Evolutionary conservation across 2,113 vertebrate species (phyloP).

Genomic region (Anarrhichthys ocellatus): DNA sequence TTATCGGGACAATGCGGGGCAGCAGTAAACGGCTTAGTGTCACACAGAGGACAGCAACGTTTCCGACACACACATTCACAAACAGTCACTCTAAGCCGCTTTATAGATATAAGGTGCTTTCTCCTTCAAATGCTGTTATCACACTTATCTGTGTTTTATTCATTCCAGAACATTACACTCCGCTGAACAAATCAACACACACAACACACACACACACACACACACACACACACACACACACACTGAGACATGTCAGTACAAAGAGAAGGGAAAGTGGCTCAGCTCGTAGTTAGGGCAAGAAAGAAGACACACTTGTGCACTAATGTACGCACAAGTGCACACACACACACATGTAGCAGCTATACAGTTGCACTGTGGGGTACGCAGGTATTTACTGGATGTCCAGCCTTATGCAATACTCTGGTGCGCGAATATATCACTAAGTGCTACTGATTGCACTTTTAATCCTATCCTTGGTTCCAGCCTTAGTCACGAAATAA

Average conservation of each 20-base stretch:
- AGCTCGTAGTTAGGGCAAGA: slow-evolving; percentile 52
- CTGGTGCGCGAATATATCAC: slow-evolving; percentile 55
- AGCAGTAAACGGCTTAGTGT: slow-evolving; percentile 60
- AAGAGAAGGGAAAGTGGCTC: slow-evolving; percentile 70
- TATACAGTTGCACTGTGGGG: slow-evolving; percentile 19
- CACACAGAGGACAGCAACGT: slow-evolving; percentile 77
- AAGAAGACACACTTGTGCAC: slow-evolving; percentile 50
- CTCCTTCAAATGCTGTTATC: slow-evolving; percentile 58
- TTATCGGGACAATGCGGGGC: slow-evolving; percentile 33
- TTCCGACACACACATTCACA: slow-evolving; percentile 66
- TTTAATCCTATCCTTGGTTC: not conserved
- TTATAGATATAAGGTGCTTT: slow-evolving; percentile 56
- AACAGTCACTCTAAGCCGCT: slow-evolving; percentile 59
- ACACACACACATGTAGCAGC: slow-evolving; percentile 27
- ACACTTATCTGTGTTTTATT: slow-evolving; percentile 52
- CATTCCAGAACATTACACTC: slow-evolving; percentile 53
- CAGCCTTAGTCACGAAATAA: slow-evolving; percentile 12
- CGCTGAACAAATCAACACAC: slow-evolving; percentile 24
- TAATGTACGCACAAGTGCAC: slow-evolving; percentile 25
- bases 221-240: slow-evolving; percentile 46
- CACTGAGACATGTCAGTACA: slow-evolving; percentile 41
- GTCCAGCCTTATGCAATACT: slow-evolving; percentile 48
- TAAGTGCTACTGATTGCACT: slow-evolving; percentile 47
- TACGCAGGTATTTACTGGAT: slow-evolving; percentile 57
- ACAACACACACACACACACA: slow-evolving; percentile 49